Base-by-base conservation (phyloP, 2,797 vertebrate species). In the Pseudomugil tenellus region DNA sequence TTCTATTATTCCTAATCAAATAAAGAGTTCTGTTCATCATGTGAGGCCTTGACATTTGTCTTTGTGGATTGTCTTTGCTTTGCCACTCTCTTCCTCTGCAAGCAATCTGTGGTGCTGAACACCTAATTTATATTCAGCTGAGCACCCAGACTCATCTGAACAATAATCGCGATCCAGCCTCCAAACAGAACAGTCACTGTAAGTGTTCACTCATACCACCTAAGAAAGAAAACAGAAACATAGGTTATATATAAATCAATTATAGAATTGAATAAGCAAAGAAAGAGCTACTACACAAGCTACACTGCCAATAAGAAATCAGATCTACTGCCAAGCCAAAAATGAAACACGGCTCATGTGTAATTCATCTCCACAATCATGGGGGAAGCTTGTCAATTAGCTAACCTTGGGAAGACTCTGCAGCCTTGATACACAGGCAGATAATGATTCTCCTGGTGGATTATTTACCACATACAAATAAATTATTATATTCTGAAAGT, bases 51-150 rank as follows among this genome's bases (percentile, higher is more conserved):
- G 82, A 80, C 90, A 81, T 89, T 88, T 83, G 85, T 87, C 81
- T 72, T 85, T 68, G 78, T 74, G 64, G 85, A 89, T 85, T 84
- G 87, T 90, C 80, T 88, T 89, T 92, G 83, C 83, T 84, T 78
- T 83, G 77, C 82, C 65, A 84, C 82, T 74, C 77, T 89, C 80
- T 79, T 82, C 76, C 71, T 82, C 68, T 84, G 75, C 76, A 75
- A 91, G 92, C 87, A 89, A 89, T 91, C 85, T 87, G 86, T 91
- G 91, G 87, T 81, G 90, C 86, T 86, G 91, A 91, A 89, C 81
- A 89, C 91, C 93, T 94, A 94, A 94, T 94, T 94, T 93, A 93
- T 91, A 94, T 95, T 94, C 93, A 93, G 77, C 90, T 84, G 92
- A 92, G 92, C 86, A 75, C 91, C 84, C 90, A 89, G 88, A 87